phyloP scores from a whole-genome alignment of 2,888 invertebrate genomes.

The Steromphala cineraria region DNA sequence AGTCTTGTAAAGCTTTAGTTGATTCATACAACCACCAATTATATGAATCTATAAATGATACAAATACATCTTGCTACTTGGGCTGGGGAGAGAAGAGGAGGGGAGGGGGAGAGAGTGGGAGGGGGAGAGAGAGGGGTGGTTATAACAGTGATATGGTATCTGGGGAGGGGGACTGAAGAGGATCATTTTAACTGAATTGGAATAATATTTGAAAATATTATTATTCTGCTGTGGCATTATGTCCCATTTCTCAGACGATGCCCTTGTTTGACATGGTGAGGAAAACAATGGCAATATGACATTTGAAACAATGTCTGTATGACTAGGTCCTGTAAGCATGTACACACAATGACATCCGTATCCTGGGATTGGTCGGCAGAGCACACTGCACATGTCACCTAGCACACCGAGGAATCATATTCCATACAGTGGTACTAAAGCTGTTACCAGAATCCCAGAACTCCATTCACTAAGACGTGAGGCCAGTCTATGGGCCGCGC shows the following conservation, averaged over 20 bases:
- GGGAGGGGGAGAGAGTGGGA: not conserved
- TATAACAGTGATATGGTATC: not conserved
- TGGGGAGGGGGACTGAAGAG: not conserved
- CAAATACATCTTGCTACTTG: not conserved
- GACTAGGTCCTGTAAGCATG: slow-evolving; percentile 17
- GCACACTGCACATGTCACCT: not conserved
- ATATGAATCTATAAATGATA: not conserved
- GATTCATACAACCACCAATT: not conserved
- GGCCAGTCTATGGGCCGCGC: too few species aligned
- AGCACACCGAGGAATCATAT: slow-evolving; percentile 1
- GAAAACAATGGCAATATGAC: slow-evolving; percentile 18
- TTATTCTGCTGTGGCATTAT: not conserved
- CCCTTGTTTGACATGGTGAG: not conserved
- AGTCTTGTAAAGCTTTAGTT: slow-evolving; percentile 21
- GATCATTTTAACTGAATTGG: too few species aligned
- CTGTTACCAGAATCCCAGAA: too few species aligned
- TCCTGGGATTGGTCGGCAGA: not conserved
- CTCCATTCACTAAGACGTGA: too few species aligned
- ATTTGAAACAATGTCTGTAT: not conserved
- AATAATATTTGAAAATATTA: not conserved
- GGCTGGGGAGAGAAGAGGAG: not conserved
- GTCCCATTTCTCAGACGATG: not conserved
- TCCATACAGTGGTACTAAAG: not conserved
- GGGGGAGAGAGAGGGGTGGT: not conserved
- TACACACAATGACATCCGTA: not conserved